A percentile compares a stretch with the other conserved stretches of the same genome.
These are phyloP conservation scores for Leucophora obtusa DNA, from an alignment of 2,888 invertebrate species.

Conservation along the genomic window DNA sequence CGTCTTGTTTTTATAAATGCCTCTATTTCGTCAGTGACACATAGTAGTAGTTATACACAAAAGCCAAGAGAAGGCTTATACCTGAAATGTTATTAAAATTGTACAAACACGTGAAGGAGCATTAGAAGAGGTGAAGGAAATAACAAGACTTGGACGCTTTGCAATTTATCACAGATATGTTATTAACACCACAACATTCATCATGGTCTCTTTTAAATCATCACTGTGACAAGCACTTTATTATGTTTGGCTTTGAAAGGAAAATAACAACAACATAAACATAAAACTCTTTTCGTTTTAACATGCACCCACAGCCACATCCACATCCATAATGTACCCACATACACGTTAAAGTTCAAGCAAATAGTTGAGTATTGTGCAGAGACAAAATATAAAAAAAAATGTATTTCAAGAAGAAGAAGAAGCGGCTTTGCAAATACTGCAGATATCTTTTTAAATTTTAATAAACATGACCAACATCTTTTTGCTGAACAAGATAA, in stretches of 20 bases:
- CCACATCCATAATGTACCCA: background rate
- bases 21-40: background rate
- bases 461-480: background rate
- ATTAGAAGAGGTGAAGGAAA: background rate
- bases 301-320: background rate
- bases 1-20: slow-evolving; percentile 13
- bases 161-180: slow-evolving; percentile 59
- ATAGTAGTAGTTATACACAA: background rate
- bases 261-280: background rate
- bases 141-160: slow-evolving; percentile 42
- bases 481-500: background rate
- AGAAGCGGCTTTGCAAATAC: background rate
- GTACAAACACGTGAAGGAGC: background rate
- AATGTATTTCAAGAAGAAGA: no score
- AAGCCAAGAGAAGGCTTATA: slow-evolving; percentile 5
- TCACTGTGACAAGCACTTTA: slow-evolving; percentile 62
- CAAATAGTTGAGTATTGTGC: background rate
- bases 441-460: background rate
- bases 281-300: slow-evolving; percentile 12
- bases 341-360: background rate
- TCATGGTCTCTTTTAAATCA: slow-evolving; percentile 63
- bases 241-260: slow-evolving; percentile 45
- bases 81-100: slow-evolving; percentile 36
- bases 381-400: background rate
- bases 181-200: slow-evolving; percentile 62